Evolutionary conservation across 2,113 vertebrate genomes (phyloP).

Genomic region (Papio anubis): DNA sequence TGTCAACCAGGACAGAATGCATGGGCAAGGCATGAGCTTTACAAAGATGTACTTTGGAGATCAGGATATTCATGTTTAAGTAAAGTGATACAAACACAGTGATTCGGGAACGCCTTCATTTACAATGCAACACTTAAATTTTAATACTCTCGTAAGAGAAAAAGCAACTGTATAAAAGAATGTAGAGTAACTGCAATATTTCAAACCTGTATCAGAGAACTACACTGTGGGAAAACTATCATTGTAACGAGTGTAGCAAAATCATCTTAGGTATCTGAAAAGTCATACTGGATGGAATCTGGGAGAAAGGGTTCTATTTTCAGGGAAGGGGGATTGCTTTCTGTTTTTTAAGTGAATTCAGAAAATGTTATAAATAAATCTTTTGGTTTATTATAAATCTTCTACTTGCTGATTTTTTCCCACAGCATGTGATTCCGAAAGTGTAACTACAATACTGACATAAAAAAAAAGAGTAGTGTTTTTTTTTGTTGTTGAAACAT

Average conservation of each 20-base stretch:
- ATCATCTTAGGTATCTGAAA: not conserved
- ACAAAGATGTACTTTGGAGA: not conserved
- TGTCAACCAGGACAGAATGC: not conserved
- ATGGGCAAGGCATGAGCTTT: not conserved
- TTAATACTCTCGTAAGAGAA: not conserved
- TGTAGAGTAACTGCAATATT: not conserved
- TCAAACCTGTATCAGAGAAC: not conserved
- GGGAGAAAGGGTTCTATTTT: not conserved
- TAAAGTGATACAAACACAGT: not conserved
- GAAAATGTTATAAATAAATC: constrained; percentile 49
- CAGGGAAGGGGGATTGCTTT: not conserved
- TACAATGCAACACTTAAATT: not conserved
- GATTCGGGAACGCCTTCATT: not conserved
- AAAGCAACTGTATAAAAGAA: not conserved
- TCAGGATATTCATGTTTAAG: not conserved
- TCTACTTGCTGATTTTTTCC: not conserved
- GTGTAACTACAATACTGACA: not conserved
- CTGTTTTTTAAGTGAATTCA: not conserved
- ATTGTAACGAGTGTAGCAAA: not conserved
- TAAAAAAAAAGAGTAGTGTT: not conserved
- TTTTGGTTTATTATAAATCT: not conserved
- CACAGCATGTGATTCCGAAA: constrained; percentile 4
- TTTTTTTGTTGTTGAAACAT: not conserved
- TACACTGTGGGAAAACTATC: not conserved
- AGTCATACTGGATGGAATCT: not conserved